Conservation (phyloP, 2,888 invertebrate genomes). For the Carabus problematicus region DNA sequence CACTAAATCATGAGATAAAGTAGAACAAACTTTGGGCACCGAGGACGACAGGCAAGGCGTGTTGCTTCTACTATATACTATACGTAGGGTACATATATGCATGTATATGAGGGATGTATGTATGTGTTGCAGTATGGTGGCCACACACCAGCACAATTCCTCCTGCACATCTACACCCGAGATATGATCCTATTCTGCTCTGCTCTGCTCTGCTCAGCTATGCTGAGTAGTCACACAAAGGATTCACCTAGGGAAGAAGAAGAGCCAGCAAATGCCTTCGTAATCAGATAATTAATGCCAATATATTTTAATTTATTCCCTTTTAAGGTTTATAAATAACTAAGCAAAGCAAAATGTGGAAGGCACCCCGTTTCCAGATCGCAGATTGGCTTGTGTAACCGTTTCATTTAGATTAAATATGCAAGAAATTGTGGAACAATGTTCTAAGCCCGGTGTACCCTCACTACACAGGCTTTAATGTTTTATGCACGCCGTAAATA, state of each 20-base stretch:
- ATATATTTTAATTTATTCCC: conserved; percentile 43
- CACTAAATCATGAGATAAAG: conserved; percentile 25
- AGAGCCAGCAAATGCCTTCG: conserved; percentile 37
- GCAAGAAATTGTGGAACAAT: conserved; percentile 41
- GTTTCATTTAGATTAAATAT: conserved; percentile 41
- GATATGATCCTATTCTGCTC: background rate
- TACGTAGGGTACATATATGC: conserved; percentile 3
- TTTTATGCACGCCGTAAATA: conserved; percentile 42
- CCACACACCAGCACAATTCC: background rate
- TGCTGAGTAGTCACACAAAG: conserved; percentile 9
- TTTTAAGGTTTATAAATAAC: conserved; percentile 42
- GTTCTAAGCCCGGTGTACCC: conserved; percentile 33
- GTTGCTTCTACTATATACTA: conserved; percentile 11
- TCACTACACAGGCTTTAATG: conserved; percentile 39
- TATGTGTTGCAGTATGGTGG: background rate
- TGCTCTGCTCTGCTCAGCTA: conserved; percentile 9
- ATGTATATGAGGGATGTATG: conserved; percentile 8
- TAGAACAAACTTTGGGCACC: background rate
- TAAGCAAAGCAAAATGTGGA: conserved; percentile 42
- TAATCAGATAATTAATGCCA: conserved; percentile 43
- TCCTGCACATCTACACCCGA: too few species aligned
- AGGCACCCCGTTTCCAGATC: conserved; percentile 36
- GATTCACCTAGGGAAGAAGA: conserved; percentile 32
- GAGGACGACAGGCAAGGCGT: background rate
- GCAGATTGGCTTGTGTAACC: conserved; percentile 38